A percentile compares a stretch with the other conserved stretches of the same genome.
Evolutionary conservation across 2,888 invertebrate genomes (phyloP).

Genomic region (Amitus sp.): DNA sequence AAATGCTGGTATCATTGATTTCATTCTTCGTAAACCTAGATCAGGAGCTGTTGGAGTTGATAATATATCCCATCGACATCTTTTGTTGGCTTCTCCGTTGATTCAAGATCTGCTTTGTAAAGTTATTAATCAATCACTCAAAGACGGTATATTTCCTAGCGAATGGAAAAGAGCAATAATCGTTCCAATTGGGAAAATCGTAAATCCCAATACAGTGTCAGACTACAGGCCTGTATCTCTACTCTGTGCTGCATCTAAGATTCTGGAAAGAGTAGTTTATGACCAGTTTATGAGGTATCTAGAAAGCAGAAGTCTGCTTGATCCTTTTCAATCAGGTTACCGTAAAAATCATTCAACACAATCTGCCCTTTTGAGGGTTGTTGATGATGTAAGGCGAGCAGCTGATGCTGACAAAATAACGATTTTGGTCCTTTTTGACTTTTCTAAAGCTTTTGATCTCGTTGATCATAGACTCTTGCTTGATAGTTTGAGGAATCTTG

Average conservation of each 20-base stretch:
- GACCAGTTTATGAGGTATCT: neutral
- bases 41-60: no score
- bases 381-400: conserved; percentile 42
- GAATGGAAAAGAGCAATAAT: conserved; percentile 4
- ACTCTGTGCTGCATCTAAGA: neutral
- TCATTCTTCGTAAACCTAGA: no score
- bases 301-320: neutral
- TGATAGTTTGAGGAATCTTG: conserved; percentile 39
- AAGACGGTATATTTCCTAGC: no score
- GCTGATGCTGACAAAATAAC: conserved; percentile 41
- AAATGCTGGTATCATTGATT: no score
- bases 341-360: neutral
- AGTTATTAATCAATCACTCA: neutral
- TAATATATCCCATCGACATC: no score
- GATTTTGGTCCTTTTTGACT: conserved; percentile 44
- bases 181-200: neutral
- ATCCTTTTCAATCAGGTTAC: conserved; percentile 11
- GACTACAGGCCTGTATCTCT: conserved; percentile 11
- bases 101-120: no score
- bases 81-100: neutral
- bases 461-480: conserved; percentile 40
- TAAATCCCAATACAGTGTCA: neutral
- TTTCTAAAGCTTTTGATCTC: conserved; percentile 49
- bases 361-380: conserved; percentile 44
- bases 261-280: conserved; percentile 11